Base-by-base conservation (phyloP, 2,888 invertebrate species). In the Cantharis rufa region DNA sequence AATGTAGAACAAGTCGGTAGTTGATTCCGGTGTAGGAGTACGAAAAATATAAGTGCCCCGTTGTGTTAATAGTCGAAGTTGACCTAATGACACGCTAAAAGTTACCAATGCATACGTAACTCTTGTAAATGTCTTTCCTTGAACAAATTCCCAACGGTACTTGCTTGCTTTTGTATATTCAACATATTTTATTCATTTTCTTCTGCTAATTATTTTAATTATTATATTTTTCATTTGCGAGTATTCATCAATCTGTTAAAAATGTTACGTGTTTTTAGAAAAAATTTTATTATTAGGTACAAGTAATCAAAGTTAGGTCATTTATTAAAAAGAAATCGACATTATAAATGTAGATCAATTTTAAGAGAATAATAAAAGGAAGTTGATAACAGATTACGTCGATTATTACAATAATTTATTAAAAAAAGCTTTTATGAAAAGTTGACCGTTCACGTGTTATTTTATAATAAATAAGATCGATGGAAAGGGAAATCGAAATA, bases 71-170 rank as follows among this genome's bases (percentile, higher is more conserved):
- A 70, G 70, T 66, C 48, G 28, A 70, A 64, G 32, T 15, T 32
- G 74, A 74, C 74, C 74, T 61, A 74, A 74, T 74, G 74, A 74
- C 74, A 74, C 69, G 63, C 32, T 18, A 62, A 62, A 48, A 48
- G n/a, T 48, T 48, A 48, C 48, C 48, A 48, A 48, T 48, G 48
- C 48, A 48, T 48, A 48, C 48, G 48, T 48, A 48, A 48, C 48
- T 48, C 48, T 48, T 48, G n/a, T 48, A 48, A 48, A 48, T 48
- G 48, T 48, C 48, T 48, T 48, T 48, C 48, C 48, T 48, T 48
- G 48, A 48, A 48, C 48, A 48, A 48, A 48, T 48, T 48, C n/a
- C 48, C 48, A 48, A 48, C 48, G 48, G 48, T 48, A 48, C 48
- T 1, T 48, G 48, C n/a, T 28, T 7, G n/a, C 48, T 48, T 48